A percentile compares a stretch with the other conserved stretches of the same genome.
Conservation (phyloP, 1,140 invertebrate genomes). For the Aphelenchoides fujianensis region DNA sequence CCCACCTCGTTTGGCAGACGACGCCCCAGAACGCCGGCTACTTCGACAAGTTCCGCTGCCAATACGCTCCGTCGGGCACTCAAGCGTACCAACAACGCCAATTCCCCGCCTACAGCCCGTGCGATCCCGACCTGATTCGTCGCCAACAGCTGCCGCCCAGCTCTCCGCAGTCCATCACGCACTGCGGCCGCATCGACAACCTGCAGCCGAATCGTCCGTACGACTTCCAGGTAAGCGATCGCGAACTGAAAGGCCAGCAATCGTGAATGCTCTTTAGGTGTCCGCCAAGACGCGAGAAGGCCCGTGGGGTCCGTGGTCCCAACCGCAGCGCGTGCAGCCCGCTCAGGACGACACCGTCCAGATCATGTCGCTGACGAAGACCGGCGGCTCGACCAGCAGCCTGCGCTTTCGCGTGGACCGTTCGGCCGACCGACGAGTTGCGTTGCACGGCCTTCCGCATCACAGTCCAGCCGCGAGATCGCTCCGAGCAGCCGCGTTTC, state of each 20-base stretch:
- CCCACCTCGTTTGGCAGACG: slow-evolving; percentile 61
- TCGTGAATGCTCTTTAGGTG: too few species aligned
- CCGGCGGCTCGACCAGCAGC: slow-evolving; percentile 46
- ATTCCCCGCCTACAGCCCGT: slow-evolving; percentile 61
- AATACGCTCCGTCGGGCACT: slow-evolving; percentile 48
- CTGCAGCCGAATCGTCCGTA: slow-evolving; percentile 52
- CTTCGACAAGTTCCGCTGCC: slow-evolving; percentile 58
- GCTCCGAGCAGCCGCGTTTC: slow-evolving; percentile 45
- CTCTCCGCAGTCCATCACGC: slow-evolving; percentile 47
- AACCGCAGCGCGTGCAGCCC: slow-evolving; percentile 42
- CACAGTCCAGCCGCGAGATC: slow-evolving; percentile 52
- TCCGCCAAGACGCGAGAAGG: slow-evolving; percentile 48
- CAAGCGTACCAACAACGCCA: slow-evolving; percentile 48
- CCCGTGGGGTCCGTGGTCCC: slow-evolving; percentile 52
- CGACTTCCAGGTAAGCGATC: slow-evolving; percentile 59
- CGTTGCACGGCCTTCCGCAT: slow-evolving; percentile 57
- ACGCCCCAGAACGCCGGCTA: slow-evolving; percentile 45
- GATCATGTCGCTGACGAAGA: slow-evolving; percentile 46
- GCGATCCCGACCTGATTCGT: slow-evolving; percentile 49
- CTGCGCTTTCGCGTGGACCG: slow-evolving; percentile 54
- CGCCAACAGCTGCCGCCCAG: slow-evolving; percentile 56
- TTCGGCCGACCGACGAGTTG: slow-evolving; percentile 44
- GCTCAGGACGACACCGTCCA: slow-evolving; percentile 41
- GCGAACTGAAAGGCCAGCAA: too few species aligned
- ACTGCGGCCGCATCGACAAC: slow-evolving; percentile 58